Base-by-base conservation (phyloP, 2,797 vertebrate species). In the Carcharodon carcharias region DNA sequence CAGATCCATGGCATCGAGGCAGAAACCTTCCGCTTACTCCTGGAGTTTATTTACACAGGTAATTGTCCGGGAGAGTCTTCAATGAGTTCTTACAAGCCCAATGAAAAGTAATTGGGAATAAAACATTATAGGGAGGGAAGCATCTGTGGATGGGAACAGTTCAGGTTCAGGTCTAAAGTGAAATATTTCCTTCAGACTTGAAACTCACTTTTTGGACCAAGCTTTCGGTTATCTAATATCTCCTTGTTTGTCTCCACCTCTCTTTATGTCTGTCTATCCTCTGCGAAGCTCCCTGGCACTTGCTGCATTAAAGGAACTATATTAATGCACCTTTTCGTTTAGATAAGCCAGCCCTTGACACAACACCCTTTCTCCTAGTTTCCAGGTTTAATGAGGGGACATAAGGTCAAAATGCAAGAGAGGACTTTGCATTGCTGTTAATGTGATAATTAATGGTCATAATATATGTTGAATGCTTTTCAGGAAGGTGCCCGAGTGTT, bases 21-120 rank as follows among this genome's bases (percentile, higher is more conserved):
- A 4, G 97, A 97, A 96, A 98, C 98, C 96, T 99, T 99, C 97
- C 98, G 98, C 96, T 97, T 98, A 95, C 98, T 99, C 96, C 98
- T 99, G 96, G 99, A 99, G 96, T 99, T 99, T 97, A 99, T 99
- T 97, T 99, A 99, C 97, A 99, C 98, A 97, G 98, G 98, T 98
- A 97, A 87, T 18, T 45, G 61, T 28, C 23, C 5, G 26, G 26
- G 26, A 3, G 28, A 40, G 5, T 18, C 1, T 40, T 40, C 26
- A 28, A n/a, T 67, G 0, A n/a, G 14, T 23, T 40, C n/a, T 50
- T 8, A 65, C 18, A 65, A 28, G 9, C 11, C 28, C 89, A 92
- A 40, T n/a, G 40, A 40, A 45, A 93, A 67, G 4, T 18, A 7
- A 12, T 9, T 45, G 91, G 40, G 35, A 93, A 67, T 65, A 63